A percentile compares a stretch with the other conserved stretches of the same genome.
Evolutionary conservation across 2,888 invertebrate species (phyloP).

Genomic region (Dyspetes luteomarginatus): DNA sequence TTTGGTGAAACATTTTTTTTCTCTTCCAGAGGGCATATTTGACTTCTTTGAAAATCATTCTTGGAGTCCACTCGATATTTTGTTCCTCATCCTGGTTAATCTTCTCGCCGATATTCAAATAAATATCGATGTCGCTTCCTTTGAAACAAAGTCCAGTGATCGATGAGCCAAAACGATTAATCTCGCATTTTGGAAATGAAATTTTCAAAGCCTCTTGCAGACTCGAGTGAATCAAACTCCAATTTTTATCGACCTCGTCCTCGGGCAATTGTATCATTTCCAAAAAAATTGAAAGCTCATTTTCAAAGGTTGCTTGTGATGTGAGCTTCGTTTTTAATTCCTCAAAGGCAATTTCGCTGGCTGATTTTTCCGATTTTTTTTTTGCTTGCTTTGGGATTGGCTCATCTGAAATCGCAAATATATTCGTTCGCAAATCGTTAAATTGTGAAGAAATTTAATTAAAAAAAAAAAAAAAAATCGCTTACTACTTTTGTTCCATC

Average conservation of each 20-base stretch:
- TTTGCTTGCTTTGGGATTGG: background rate
- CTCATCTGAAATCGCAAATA: conserved; percentile 25
- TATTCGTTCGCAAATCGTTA: background rate
- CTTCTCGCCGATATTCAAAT: conserved; percentile 83
- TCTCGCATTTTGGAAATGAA: conserved; percentile 78
- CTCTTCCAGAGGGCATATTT: conserved; percentile 82
- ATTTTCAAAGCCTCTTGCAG: conserved; percentile 71
- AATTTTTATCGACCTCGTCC: conserved; percentile 70
- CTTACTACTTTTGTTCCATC: conserved; percentile 54
- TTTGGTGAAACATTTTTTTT: conserved; percentile 84
- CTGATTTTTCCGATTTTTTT: background rate
- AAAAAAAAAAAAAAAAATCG: background rate
- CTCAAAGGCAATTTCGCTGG: conserved; percentile 67
- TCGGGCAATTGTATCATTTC: conserved; percentile 70
- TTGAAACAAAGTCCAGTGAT: conserved; percentile 89
- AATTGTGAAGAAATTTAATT: background rate
- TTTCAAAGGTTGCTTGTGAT: conserved; percentile 70
- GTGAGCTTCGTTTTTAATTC: conserved; percentile 72
- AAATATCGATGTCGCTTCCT: conserved; percentile 90
- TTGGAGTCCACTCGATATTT: conserved; percentile 65
- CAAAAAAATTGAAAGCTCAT: conserved; percentile 74
- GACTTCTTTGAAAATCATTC: conserved; percentile 80
- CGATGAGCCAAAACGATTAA: conserved; percentile 89
- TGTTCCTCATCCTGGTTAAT: conserved; percentile 71
- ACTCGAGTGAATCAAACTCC: conserved; percentile 71